A percentile compares a stretch with the other conserved stretches of the same genome.
phyloP scores from a whole-genome alignment of 2,888 invertebrate species.

The Phanerotoma sp. region DNA sequence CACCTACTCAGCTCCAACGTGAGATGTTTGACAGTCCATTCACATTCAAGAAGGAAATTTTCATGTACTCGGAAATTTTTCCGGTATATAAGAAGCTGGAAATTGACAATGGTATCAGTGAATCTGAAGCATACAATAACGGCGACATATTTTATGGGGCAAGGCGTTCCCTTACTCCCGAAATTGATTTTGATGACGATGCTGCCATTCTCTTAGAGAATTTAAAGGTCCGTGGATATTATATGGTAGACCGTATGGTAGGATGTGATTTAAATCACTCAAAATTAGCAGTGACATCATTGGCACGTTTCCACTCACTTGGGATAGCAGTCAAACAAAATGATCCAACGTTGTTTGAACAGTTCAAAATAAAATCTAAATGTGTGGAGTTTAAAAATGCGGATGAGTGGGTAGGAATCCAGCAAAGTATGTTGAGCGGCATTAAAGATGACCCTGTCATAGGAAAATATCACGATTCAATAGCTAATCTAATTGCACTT shows the following conservation, averaged over 20 bases:
- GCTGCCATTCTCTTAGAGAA: conserved; percentile 65
- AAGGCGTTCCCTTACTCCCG: conserved; percentile 49
- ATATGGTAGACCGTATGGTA: conserved; percentile 58
- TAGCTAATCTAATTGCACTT: conserved; percentile 5
- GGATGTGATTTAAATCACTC: conserved; percentile 60
- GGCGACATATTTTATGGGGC: conserved; percentile 63
- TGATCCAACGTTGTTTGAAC: conserved; percentile 48
- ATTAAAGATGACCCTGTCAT: conserved; percentile 45
- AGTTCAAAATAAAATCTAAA: conserved; percentile 45
- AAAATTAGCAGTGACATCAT: conserved; percentile 56
- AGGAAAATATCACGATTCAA: conserved; percentile 30
- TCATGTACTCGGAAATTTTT: conserved; percentile 60
- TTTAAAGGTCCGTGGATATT: conserved; percentile 59
- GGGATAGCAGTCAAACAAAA: conserved; percentile 61
- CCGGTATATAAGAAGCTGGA: conserved; percentile 60
- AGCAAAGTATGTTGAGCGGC: conserved; percentile 38
- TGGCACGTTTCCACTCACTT: conserved; percentile 64
- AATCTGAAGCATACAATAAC: conserved; percentile 56
- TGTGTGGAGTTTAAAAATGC: conserved; percentile 43
- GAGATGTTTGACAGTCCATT: conserved; percentile 61
- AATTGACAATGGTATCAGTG: conserved; percentile 56
- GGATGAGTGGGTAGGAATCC: conserved; percentile 38
- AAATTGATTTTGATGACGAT: conserved; percentile 59
- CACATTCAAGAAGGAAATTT: conserved; percentile 63
- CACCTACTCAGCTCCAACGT: conserved; percentile 60